These are phyloP conservation scores for Megalops atlanticus DNA, from an alignment of 2,113 vertebrate genomes.

Conservation along the genomic window DNA sequence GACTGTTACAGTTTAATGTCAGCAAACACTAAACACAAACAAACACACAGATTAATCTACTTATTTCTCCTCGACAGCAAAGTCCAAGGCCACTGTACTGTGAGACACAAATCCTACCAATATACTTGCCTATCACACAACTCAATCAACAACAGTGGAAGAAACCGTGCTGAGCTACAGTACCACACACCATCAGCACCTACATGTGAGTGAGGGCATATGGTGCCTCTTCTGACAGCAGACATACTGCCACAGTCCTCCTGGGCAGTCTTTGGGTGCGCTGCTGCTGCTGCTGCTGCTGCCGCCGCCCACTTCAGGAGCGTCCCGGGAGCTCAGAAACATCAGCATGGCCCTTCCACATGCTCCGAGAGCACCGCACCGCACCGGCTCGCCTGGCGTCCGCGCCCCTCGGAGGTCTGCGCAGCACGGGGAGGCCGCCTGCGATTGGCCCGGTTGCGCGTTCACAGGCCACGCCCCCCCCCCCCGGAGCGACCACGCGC, in stretches of 20 bases:
- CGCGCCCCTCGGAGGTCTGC: background rate
- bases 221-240: constrained; percentile 71
- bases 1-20: too few relatives aligned
- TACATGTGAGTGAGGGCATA: constrained; percentile 62
- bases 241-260: constrained; percentile 65
- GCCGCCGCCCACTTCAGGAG: constrained; percentile 3
- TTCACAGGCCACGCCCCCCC: background rate
- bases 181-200: constrained; percentile 41
- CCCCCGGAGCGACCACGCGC: too few relatives aligned
- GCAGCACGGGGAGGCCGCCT: background rate
- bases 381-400: background rate
- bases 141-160: background rate
- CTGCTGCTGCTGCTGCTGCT: constrained; percentile 34
- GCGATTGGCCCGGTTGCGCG: background rate
- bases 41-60: too few relatives aligned
- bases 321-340: constrained; percentile 53
- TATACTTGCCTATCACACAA: too few relatives aligned
- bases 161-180: background rate
- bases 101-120: too few relatives aligned
- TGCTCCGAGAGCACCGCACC: background rate
- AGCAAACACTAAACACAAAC: too few relatives aligned
- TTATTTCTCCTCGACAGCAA: too few relatives aligned
- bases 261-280: constrained; percentile 52
- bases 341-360: constrained; percentile 50
- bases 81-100: too few relatives aligned